A percentile compares a stretch with the other conserved stretches of the same genome.
phyloP scores from a whole-genome alignment of 2,113 vertebrate genomes.

The Amia ocellicauda region DNA sequence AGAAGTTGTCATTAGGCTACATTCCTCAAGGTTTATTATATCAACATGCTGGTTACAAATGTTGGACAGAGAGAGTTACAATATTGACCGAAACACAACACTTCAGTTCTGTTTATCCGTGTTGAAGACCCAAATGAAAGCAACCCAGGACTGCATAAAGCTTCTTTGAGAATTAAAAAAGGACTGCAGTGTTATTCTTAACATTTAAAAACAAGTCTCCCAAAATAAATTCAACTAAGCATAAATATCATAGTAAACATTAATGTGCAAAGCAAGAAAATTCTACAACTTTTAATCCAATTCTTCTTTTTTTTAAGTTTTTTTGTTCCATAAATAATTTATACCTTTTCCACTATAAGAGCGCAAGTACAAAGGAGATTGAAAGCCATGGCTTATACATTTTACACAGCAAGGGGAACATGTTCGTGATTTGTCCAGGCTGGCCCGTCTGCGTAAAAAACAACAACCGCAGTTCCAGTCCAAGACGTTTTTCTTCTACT shows the following conservation, averaged over 20 bases:
- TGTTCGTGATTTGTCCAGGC: background rate
- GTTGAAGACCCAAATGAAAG: slow-evolving; percentile 19
- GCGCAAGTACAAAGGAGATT: slow-evolving; percentile 59
- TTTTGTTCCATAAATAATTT: slow-evolving; percentile 74
- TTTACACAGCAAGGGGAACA: slow-evolving; percentile 35
- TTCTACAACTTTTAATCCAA: slow-evolving; percentile 30
- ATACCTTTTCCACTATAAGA: slow-evolving; percentile 59
- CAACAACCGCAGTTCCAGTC: slow-evolving; percentile 22
- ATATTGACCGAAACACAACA: background rate
- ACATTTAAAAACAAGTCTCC: slow-evolving; percentile 27
- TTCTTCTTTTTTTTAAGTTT: slow-evolving; percentile 38
- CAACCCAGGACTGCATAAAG: slow-evolving; percentile 24
- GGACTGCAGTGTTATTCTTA: slow-evolving; percentile 15
- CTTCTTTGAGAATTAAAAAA: slow-evolving; percentile 15
- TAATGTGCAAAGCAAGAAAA: slow-evolving; percentile 75
- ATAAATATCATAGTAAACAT: slow-evolving; percentile 63
- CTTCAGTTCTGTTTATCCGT: slow-evolving; percentile 3
- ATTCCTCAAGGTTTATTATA: slow-evolving; percentile 3
- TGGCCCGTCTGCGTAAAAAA: slow-evolving; percentile 14
- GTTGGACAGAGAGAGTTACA: slow-evolving; percentile 17
- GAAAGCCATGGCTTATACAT: slow-evolving; percentile 52
- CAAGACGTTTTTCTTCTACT: background rate
- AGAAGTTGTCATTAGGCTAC: background rate
- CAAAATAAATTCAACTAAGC: slow-evolving; percentile 58
- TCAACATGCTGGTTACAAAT: slow-evolving; percentile 17